Base-by-base conservation (phyloP, 92 coral and sea anemone species). In the Meandrina meandrites region DNA sequence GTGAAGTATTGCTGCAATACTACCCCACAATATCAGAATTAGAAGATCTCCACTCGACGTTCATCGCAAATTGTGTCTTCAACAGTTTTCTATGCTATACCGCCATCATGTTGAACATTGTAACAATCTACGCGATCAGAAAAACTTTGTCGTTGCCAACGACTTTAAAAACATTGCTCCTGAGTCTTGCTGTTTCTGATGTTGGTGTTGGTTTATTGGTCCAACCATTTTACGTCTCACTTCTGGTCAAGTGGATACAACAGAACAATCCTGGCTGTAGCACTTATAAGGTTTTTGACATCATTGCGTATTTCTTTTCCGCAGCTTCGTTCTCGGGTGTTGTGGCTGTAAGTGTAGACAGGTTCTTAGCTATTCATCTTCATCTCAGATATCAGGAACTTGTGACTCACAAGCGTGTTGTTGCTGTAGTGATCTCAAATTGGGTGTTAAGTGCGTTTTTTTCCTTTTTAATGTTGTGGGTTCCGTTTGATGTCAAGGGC, bases 101-200 rank as follows among this genome's bases (percentile, higher is more conserved):
- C 71, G 71, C 71, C 78, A 40, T 58, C 48, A 57, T 57, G 54
- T 34, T 79, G 27, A 54, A 79, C 69, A 79, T 57, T 34, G 48
- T 79, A 19, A 79, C 83, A 79, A 56, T 58, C 10, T 45, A 78
- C 27, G 81, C 81, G 30, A 47, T 78, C 1, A 30, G 81, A 51
- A 78, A 78, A 51, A 54, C 67, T 1, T 19, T 27, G 40, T 78
- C 81, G 36, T 51, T 48, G 81, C 64, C 81, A 78, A 78, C 53
- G 47, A 48, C 64, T 53, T 27, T 34, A 54, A 79, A 54, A 56
- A 79, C 68, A 51, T 79, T 79, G 69, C 68, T 79, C 8, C 18
- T 79, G 68, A 79, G 81, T 79, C 81, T 51, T 14, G 64, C 67
- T 79, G 30, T 79, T 19, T 79, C 81, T 32, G 81, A 79, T 79